Base-by-base conservation (phyloP, 2,888 invertebrate genomes). In the Drosophila putrida region DNA sequence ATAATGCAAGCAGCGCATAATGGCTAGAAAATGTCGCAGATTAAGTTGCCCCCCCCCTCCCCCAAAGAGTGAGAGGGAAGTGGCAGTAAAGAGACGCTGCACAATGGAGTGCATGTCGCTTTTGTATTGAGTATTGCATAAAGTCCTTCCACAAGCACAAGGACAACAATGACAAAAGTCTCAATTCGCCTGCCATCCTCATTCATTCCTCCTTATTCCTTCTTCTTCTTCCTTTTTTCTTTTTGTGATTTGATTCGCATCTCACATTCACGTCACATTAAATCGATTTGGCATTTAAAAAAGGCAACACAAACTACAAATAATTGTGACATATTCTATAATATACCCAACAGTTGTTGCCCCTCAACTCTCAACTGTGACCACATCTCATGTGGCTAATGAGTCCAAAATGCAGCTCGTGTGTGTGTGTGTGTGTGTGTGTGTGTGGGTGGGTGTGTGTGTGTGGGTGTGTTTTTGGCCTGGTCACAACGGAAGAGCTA, bases 1-100 rank as follows among this genome's bases (percentile, higher is more conserved):
- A 87, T 87, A 84, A 77, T 77, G 75, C 73, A 58, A 69, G 57
- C 60, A 58, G 66, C 58, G 66, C 70, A 78, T 74, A 70, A 78
- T 75, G 68, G 68, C 79, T 70, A 72, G 88, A 83, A 87, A 84
- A 82, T 79, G 72, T 58, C 58, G 64, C 58, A 82, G 79, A 87
- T 84, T 87, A 82, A 75, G 59, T 75, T 71, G 70, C 59, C 65
- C 47, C 28, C 27, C n/a, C n/a, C n/a, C n/a, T n/a, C n/a, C n/a
- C n/a, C n/a, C n/a, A n/a, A n/a, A n/a, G n/a, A n/a, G n/a, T n/a
- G n/a, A n/a, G n/a, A n/a, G n/a, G 27, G 1, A 8, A 6, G n/a
- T 10, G 20, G 36, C 11, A 20, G 20, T 9, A 35, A 28, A 50
- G 3, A 33, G 47, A 49, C 41, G 15, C 6, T 4, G 49, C 27